Evolutionary conservation across 1,140 invertebrate genomes (phyloP).

Genomic region (Dendroctonus valens): DNA sequence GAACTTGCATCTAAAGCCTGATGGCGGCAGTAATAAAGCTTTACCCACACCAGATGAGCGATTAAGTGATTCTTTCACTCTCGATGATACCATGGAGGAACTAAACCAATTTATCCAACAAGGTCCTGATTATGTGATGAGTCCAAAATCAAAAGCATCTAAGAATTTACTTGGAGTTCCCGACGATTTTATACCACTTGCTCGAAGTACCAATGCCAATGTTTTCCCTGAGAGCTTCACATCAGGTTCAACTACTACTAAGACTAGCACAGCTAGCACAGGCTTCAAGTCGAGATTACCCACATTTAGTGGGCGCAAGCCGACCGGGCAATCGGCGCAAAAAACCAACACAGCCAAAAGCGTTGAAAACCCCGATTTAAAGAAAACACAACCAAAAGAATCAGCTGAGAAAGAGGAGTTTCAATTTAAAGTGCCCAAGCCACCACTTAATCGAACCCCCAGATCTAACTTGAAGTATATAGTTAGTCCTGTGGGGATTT

Average conservation of each 20-base stretch:
- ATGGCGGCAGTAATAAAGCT: too few species aligned
- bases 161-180: too few species aligned
- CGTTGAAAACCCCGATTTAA: too few species aligned
- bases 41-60: too few species aligned
- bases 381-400: too few species aligned
- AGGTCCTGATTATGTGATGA: neutral
- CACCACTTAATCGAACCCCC: neutral
- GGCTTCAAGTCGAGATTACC: neutral
- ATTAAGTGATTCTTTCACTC: neutral
- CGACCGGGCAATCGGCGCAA: neutral
- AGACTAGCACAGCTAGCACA: neutral
- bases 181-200: too few species aligned
- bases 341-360: neutral
- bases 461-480: neutral
- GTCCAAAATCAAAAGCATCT: neutral
- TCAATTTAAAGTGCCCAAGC: neutral
- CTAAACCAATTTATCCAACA: neutral
- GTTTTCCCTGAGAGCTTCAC: neutral
- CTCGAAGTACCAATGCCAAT: too few species aligned
- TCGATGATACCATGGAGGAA: neutral
- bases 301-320: too few species aligned
- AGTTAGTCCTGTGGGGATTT: neutral
- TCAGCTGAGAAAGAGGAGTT: too few species aligned
- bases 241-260: neutral
- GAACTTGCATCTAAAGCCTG: too few species aligned